Evolutionary conservation across 2,113 vertebrate genomes (phyloP), one percentile per base, ranked within the genome.

Genomic region (Condylura cristata): DNA sequence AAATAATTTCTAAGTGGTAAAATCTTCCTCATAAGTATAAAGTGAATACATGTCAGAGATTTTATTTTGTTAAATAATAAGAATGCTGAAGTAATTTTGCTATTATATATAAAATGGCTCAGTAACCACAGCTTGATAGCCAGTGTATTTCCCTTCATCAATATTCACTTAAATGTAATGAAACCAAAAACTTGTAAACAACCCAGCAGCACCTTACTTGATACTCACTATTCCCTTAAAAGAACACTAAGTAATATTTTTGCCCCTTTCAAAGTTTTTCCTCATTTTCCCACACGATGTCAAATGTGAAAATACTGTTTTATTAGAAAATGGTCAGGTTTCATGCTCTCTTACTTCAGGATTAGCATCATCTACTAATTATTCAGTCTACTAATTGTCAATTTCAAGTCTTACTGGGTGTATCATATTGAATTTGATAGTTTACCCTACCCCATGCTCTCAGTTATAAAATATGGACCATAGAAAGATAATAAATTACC

Each of bases 291-390:
- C 44, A 78, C 63, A 81, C 53, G 88, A 2, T 83, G 11, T 86
- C 53, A 86, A 76, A 61, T 93, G 63, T 94, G 63, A 95, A 85
- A 97, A 61, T 79, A 65, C 8, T 93, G 58, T 65, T 82, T 48
- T 61, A 44, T 89, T 84, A 86, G 26, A 30, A 89, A 37, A 56
- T 63, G 93, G 48, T 90, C 24, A 48, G 46, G 7, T 28, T 89
- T 84, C 71, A 51, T 94, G 30, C 28, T 90, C 28, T 68, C 46
- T 80, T 75, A n/a, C 18, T 91, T 28, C 14, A 56, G 8, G 12
- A 41, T 87, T 82, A 65, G 90, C 48, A 63, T 1, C 56, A 2
- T 95, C n/a, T n/a, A n/a, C n/a, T n/a, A n/a, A n/a, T n/a, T n/a
- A n/a, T n/a, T n/a, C 24, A 93, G 63, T 30, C 18, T 41, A 16